Conservation (phyloP, 2,888 invertebrate species). For the Xestoiulus laeticollis region DNA sequence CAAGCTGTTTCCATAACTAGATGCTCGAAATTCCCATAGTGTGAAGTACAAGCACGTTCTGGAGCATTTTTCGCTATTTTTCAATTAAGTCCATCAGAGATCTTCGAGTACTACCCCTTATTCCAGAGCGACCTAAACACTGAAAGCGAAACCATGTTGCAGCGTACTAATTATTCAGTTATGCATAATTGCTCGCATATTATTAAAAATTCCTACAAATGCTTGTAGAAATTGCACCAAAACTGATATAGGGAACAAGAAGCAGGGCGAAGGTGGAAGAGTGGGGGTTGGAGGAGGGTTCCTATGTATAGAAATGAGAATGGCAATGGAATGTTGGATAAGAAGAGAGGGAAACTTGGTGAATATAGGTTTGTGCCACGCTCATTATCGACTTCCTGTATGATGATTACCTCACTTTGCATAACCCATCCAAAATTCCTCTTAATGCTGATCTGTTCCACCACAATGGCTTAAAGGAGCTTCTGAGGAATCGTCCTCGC, state of each 20-base stretch:
- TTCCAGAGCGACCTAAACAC: neutral
- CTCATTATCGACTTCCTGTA: constrained; percentile 26
- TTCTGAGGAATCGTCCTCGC: neutral
- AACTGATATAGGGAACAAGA: neutral
- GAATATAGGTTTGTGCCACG: too few relatives aligned
- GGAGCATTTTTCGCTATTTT: neutral
- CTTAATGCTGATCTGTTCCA: constrained; percentile 6
- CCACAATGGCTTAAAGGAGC: neutral
- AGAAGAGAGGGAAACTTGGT: neutral
- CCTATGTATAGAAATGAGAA: neutral
- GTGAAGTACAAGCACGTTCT: neutral
- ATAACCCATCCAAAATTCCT: constrained; percentile 26
- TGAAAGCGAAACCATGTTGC: constrained; percentile 18
- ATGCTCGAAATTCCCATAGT: constrained; percentile 26
- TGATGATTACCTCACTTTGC: constrained; percentile 26
- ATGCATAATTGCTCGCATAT: constrained; percentile 19
- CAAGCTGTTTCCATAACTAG: constrained; percentile 2
- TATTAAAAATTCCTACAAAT: constrained; percentile 26
- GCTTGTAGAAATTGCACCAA: neutral
- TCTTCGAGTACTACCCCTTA: neutral
- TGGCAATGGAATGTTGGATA: neutral
- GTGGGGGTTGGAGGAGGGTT: neutral
- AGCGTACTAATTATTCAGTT: neutral
- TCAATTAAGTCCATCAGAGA: neutral
- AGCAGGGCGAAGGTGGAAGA: neutral